Percentiles rank a stretch among this genome's conserved stretches.
Conservation (phyloP, 2,797 vertebrate genomes). For the Hirundo rustica region DNA sequence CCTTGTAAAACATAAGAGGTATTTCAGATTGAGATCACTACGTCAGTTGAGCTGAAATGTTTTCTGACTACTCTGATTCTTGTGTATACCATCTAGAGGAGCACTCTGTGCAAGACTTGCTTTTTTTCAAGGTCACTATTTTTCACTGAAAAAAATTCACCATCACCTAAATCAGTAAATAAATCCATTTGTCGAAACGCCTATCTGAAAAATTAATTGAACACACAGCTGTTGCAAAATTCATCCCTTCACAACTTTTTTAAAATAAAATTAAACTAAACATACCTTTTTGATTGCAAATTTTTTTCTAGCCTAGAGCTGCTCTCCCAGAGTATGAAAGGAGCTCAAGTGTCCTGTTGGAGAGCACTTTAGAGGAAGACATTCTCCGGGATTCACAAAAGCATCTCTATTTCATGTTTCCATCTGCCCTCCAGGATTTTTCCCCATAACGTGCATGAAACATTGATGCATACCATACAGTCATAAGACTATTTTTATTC, state of each 20-base stretch:
- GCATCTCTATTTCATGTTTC: conserved; percentile 9
- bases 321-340: neutral
- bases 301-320: conserved; percentile 9
- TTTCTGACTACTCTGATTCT: neutral
- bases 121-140: neutral
- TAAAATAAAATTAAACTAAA: conserved; percentile 40
- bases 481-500: conserved; percentile 45
- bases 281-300: neutral
- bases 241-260: neutral
- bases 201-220: neutral
- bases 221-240: neutral
- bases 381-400: neutral
- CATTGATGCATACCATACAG: conserved; percentile 1
- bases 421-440: conserved; percentile 30
- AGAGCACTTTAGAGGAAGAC: neutral
- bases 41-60: neutral
- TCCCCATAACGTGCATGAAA: neutral
- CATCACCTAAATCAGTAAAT: neutral
- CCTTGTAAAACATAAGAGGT: neutral
- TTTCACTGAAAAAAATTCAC: neutral
- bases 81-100: neutral
- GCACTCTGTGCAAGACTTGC: neutral
- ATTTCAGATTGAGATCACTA: neutral
- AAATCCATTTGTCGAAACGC: neutral
- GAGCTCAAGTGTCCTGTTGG: neutral